Base-by-base conservation (phyloP, 1,140 invertebrate genomes). In the Drosophila sturtevanti region DNA sequence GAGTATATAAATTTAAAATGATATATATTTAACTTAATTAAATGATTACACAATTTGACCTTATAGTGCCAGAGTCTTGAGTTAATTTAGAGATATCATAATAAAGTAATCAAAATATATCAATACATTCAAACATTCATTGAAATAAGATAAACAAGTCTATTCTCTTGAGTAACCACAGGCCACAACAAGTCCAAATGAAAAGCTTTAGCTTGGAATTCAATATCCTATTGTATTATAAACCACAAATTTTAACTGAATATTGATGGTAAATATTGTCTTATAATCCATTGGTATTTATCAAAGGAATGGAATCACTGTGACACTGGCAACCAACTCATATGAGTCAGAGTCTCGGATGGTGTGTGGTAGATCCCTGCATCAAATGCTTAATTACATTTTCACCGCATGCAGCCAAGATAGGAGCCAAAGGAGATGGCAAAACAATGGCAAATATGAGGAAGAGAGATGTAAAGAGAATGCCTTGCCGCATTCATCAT, bases 321-420 rank as follows among this genome's bases (percentile, higher is more conserved):
- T 48, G 41, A 48, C 41, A 48, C 41, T 16, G 14, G 9, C 10
- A 3, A 9, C 41, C 41, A 16, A 21, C 41, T 48, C 41, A 48
- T 48, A 21, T 48, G 41, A 48, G 41, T 10, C 18, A 9, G n/a
- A 21, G 41, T 21, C 41, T 48, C 41, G 9, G 18, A 2, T n/a
- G 34, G 34, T 35, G 34, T 48, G 70, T 56, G 62, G 12, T 48
- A 24, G 34, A 44, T 35, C 44, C 59, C 52, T 35, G 61, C 63
- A 27, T 66, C 62, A 70, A 87, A 79, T 71, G 84, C 84, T 84
- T 87, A 87, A 87, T 87, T 89, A 89, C 82, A 89, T 87, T 89
- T 89, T 72, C 79, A 64, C 18, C 68, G 62, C 79, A 82, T 79
- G 79, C 70, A 78, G 41, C 4, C 62, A 56, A 56, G 59, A 38